Base-by-base conservation (phyloP, 2,888 invertebrate species). In the Diaprepes abbreviatus region DNA sequence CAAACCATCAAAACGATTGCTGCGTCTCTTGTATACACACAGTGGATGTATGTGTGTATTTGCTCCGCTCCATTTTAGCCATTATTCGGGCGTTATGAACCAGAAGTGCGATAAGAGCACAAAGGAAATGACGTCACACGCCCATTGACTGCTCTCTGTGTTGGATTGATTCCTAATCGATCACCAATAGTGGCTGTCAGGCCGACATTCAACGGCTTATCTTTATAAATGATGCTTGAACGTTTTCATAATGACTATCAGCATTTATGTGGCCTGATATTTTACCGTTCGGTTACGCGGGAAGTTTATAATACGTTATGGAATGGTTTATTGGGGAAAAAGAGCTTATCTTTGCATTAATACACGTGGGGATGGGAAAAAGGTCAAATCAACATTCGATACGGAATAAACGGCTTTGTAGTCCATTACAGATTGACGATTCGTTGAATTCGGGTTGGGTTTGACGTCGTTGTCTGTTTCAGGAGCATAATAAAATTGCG, bases 71-170 rank as follows among this genome's bases (percentile, higher is more conserved):
- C 77, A 80, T 79, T 79, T 78, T 76, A 77, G 78, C 79, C 82
- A 84, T 85, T 85, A 84, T 84, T 77, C 82, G 79, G 77, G 82
- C 80, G 83, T 85, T 85, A 84, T 85, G 85, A 84, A 85, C 84
- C 84, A 84, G 84, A 85, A 85, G 83, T 81, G 82, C 78, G 84
- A 84, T 84, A 84, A 80, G 80, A 78, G 79, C 83, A 85, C 84
- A 85, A 84, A 85, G 85, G 85, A 84, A 84, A 84, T 83, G 83
- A 83, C 84, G 84, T 84, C 83, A 83, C 81, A 83, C 83, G 82
- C 82, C 81, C 81, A 83, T 83, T 83, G 83, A 83, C 82, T 82
- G 80, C 80, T 81, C 82, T 82, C 79, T 79, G 78, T 78, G 79
- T 77, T 76, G 82, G 83, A 84, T 84, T 84, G 84, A 84, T 84